Evolutionary conservation across 2,888 invertebrate genomes (phyloP).

Genomic region (Drosophila melanosoma): DNA sequence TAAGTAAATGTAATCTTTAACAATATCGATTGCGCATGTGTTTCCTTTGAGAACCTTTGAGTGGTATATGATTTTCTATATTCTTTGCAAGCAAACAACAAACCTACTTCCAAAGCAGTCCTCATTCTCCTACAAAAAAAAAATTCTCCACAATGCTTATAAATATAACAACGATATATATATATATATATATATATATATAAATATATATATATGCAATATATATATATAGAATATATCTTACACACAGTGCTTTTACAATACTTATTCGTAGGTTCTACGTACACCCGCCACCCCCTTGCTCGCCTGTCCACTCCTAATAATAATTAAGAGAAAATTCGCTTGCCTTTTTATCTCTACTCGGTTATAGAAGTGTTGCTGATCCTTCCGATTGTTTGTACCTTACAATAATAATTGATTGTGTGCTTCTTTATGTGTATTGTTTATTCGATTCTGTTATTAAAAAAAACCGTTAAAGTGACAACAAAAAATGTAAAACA

Average conservation of each 20-base stretch:
- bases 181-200: slow-evolving; percentile 37
- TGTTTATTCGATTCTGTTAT: slow-evolving; percentile 41
- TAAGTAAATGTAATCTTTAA: slow-evolving; percentile 61
- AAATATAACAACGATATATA: slow-evolving; percentile 21
- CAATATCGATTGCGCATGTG: slow-evolving; percentile 51
- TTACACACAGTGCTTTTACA: slow-evolving; percentile 36
- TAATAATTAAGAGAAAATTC: slow-evolving; percentile 5
- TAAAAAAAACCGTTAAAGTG: slow-evolving; percentile 10
- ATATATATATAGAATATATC: slow-evolving; percentile 48
- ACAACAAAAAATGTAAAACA: slow-evolving; percentile 2
- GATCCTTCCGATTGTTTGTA: slow-evolving; percentile 48
- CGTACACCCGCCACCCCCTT: slow-evolving; percentile 8
- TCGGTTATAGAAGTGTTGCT: slow-evolving; percentile 47
- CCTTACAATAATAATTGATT: slow-evolving; percentile 10
- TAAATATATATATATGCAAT: slow-evolving; percentile 39
- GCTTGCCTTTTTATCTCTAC: slow-evolving; percentile 40
- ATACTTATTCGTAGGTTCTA: slow-evolving; percentile 25
- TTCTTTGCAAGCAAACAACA: slow-evolving; percentile 42
- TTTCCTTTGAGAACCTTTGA: slow-evolving; percentile 31
- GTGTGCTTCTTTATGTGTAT: slow-evolving; percentile 30
- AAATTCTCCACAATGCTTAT: slow-evolving; percentile 27
- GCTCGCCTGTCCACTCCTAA: background rate
- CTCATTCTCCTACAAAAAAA: background rate
- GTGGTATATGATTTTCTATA: slow-evolving; percentile 55
- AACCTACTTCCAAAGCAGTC: slow-evolving; percentile 3